phyloP scores from a whole-genome alignment of 1,140 invertebrate genomes.

The Drosophila bifasciata region DNA sequence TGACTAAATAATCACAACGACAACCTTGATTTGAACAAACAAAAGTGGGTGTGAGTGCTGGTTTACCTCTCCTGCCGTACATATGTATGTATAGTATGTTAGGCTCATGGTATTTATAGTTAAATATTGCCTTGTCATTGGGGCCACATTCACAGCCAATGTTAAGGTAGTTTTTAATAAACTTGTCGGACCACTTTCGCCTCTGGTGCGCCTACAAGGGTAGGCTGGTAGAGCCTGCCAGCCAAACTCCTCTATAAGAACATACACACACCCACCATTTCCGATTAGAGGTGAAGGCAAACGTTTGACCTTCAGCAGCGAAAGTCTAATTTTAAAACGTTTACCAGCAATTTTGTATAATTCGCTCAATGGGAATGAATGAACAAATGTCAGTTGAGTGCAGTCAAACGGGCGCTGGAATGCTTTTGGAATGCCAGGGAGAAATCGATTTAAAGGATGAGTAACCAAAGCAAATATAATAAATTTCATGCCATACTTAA shows the following conservation, averaged over 20 bases:
- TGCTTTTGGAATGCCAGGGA: no score
- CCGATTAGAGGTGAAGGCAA: slow-evolving; percentile 1
- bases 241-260: background rate
- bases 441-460: no score
- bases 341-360: slow-evolving; percentile 25
- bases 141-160: slow-evolving; percentile 8
- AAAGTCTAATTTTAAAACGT: slow-evolving; percentile 44
- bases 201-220: background rate
- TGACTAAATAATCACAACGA: slow-evolving; percentile 23
- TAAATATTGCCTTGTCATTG: slow-evolving; percentile 26
- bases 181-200: slow-evolving; percentile 50
- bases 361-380: slow-evolving; percentile 14
- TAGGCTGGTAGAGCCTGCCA: no score
- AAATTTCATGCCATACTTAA: no score
- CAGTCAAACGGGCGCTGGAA: slow-evolving; percentile 3
- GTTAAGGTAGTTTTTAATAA: slow-evolving; percentile 64
- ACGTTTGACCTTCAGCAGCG: slow-evolving; percentile 30
- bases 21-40: slow-evolving; percentile 17
- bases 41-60: no score
- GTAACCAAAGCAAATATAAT: no score
- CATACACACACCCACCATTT: background rate
- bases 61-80: no score
- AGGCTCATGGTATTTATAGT: slow-evolving; percentile 20
- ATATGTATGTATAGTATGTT: background rate
- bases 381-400: no score